Evolutionary conservation across 2,888 invertebrate genomes (phyloP).

Genomic region (Amblyjoppa proteus): DNA sequence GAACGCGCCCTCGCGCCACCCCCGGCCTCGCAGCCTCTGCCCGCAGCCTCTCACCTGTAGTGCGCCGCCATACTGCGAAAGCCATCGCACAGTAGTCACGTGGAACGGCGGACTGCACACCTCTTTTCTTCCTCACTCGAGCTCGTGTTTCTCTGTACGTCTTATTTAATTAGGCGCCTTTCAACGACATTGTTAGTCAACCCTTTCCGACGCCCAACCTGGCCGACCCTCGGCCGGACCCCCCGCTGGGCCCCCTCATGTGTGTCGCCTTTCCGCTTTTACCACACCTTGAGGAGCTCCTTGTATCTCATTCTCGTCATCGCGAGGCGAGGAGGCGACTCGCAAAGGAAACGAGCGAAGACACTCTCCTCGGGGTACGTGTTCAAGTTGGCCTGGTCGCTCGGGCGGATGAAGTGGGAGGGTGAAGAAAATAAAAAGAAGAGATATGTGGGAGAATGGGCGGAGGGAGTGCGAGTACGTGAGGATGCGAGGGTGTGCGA

Average conservation of each 20-base stretch:
- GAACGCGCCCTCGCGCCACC: slow-evolving; percentile 63
- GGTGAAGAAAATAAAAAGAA: background rate
- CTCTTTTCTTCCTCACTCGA: slow-evolving; percentile 58
- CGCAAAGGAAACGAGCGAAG: slow-evolving; percentile 60
- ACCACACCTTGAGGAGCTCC: slow-evolving; percentile 56
- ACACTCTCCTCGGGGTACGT: slow-evolving; percentile 72
- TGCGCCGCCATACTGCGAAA: background rate
- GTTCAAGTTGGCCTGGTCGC: slow-evolving; percentile 78
- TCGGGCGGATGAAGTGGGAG: slow-evolving; percentile 53
- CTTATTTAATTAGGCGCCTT: slow-evolving; percentile 84
- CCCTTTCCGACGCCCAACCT: slow-evolving; percentile 61
- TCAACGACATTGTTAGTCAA: slow-evolving; percentile 83
- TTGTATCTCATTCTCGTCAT: slow-evolving; percentile 59
- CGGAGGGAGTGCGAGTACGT: background rate
- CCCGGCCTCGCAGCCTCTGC: slow-evolving; percentile 35
- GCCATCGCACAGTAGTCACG: slow-evolving; percentile 13
- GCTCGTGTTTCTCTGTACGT: slow-evolving; percentile 76
- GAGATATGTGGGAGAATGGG: slow-evolving; percentile 23
- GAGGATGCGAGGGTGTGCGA: slow-evolving; percentile 35
- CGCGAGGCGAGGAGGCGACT: slow-evolving; percentile 10
- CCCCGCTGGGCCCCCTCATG: slow-evolving; percentile 39
- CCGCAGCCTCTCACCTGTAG: slow-evolving; percentile 40
- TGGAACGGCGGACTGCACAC: background rate
- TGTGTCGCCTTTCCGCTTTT: slow-evolving; percentile 56
- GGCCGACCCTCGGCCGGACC: background rate